A percentile compares a stretch with the other conserved stretches of the same genome.
Evolutionary conservation across 2,113 vertebrate species (phyloP).

Genomic region (Micromys minutus): DNA sequence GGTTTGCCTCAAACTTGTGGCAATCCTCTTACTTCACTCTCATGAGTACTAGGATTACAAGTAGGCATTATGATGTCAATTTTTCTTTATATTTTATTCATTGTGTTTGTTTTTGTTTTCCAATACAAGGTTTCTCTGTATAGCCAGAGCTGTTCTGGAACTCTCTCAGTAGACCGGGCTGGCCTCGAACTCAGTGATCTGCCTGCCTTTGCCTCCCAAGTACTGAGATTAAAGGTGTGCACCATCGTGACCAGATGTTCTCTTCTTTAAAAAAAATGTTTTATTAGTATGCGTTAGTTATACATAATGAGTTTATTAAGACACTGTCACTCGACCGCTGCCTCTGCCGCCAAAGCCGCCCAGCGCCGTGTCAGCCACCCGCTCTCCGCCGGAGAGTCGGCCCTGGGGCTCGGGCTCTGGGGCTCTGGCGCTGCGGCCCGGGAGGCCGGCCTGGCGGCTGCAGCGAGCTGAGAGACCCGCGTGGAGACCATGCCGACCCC

Average conservation of each 20-base stretch:
- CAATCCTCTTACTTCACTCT: neutral
- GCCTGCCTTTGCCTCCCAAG: neutral
- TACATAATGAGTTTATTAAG: neutral
- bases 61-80: neutral
- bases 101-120: neutral
- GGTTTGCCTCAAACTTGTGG: neutral
- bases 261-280: neutral
- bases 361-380: neutral
- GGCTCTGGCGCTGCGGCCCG: neutral
- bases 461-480: conserved; percentile 27
- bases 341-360: conserved; percentile 17
- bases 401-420: too few species aligned
- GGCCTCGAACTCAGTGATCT: neutral
- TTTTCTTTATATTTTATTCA: neutral
- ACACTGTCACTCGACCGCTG: too few species aligned
- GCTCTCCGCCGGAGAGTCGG: neutral
- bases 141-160: neutral
- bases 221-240: neutral
- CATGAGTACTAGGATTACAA: neutral
- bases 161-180: neutral
- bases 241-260: neutral
- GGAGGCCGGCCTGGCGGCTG: conserved; percentile 11
- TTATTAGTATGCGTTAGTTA: neutral
- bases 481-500: neutral
- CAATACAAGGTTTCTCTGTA: neutral